Evolutionary conservation across 2,888 invertebrate species (phyloP).

Genomic region (Trichopoda pennipes): DNA sequence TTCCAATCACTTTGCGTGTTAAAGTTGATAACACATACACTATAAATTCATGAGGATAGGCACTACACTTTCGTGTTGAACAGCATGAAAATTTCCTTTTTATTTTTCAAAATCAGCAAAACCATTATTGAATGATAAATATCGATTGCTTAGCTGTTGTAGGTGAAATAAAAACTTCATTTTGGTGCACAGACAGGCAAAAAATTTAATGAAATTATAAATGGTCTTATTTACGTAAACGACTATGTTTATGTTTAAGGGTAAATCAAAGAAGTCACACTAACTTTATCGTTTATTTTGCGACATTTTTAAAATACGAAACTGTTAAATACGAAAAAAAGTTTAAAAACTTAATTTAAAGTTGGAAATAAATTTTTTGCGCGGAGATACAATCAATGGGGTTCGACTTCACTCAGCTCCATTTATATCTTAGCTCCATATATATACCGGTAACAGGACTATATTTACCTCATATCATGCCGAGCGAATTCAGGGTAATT

Average conservation of each 20-base stretch:
- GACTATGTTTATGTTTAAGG: neutral
- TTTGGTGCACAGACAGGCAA: neutral
- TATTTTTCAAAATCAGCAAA: slow-evolving; percentile 35
- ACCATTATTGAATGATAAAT: slow-evolving; percentile 62
- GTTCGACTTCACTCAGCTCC: no score
- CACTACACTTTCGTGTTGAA: neutral
- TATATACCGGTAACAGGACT: no score
- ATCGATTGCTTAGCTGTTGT: slow-evolving; percentile 45
- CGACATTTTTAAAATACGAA: no score
- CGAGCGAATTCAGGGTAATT: no score
- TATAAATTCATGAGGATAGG: neutral
- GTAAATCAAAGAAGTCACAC: no score
- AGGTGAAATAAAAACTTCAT: neutral
- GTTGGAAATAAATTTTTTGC: no score
- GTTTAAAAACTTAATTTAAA: no score
- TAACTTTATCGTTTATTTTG: no score
- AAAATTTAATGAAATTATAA: slow-evolving; percentile 33
- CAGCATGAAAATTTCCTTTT: slow-evolving; percentile 15
- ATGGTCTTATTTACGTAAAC: neutral
- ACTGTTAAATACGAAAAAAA: no score
- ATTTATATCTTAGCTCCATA: no score
- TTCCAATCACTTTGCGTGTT: slow-evolving; percentile 58
- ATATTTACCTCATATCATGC: no score
- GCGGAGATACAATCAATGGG: no score
- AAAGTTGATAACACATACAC: slow-evolving; percentile 29